A percentile compares a stretch with the other conserved stretches of the same genome.
These are phyloP conservation scores for Drosophila sp. DNA, from an alignment of 1,140 invertebrate species.

Conservation along the genomic window DNA sequence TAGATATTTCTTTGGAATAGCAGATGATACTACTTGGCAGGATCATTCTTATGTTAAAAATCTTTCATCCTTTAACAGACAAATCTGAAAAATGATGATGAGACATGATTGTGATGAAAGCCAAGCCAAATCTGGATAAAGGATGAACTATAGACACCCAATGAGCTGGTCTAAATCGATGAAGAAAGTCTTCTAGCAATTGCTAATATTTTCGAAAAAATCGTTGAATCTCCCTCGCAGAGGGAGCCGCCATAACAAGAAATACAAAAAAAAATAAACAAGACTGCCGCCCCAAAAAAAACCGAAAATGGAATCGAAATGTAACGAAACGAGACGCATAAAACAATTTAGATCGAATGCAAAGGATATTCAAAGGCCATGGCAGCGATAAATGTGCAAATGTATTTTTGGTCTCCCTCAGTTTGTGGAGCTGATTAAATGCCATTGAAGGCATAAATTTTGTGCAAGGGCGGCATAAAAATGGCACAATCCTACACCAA, in stretches of 20 bases:
- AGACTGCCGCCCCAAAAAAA: constrained; percentile 10
- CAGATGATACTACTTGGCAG: no score
- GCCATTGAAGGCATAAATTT: constrained; percentile 67
- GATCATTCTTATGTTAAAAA: no score
- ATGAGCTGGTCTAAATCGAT: no score
- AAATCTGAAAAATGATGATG: no score
- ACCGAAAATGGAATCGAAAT: constrained; percentile 32
- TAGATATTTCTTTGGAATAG: no score
- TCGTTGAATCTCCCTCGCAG: background rate
- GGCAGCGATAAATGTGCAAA: constrained; percentile 66
- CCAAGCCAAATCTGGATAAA: no score
- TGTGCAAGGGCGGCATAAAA: constrained; percentile 2
- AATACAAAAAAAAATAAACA: background rate
- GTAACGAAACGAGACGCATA: constrained; percentile 44
- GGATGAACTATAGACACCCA: no score
- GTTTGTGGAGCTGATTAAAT: constrained; percentile 58
- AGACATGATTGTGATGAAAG: no score
- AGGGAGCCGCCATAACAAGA: background rate
- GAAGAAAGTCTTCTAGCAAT: no score
- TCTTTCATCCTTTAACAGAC: no score
- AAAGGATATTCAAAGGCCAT: constrained; percentile 49
- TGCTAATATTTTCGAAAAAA: no score
- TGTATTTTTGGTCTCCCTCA: constrained; percentile 38
- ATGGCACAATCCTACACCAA: background rate
- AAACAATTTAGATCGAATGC: constrained; percentile 74